Conservation (phyloP, 1,140 invertebrate species). For the Hylyphantes graminicola region DNA sequence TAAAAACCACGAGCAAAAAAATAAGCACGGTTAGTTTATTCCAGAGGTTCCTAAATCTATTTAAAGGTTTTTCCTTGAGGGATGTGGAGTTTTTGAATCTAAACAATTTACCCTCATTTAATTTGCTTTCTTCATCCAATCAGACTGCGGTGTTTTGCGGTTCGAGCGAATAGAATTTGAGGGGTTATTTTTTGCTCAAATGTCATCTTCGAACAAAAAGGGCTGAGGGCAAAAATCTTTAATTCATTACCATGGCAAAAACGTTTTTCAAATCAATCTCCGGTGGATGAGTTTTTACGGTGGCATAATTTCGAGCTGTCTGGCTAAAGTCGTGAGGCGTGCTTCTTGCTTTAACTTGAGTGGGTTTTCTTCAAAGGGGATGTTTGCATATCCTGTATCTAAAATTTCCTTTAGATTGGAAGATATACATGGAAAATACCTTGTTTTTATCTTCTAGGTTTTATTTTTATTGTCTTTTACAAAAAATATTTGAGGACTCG, state of each 20-base stretch:
- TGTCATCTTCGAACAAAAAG: not conserved
- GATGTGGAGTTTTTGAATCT: slow-evolving; percentile 1
- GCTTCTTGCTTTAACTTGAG: not conserved
- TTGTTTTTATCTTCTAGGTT: too few relatives aligned
- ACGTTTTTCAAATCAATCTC: slow-evolving; percentile 16
- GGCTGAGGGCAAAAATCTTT: slow-evolving; percentile 48
- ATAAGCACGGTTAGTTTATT: slow-evolving; percentile 48
- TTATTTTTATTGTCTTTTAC: too few relatives aligned
- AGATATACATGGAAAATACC: too few relatives aligned
- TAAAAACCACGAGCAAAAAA: slow-evolving; percentile 27
- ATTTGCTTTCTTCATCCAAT: slow-evolving; percentile 46
- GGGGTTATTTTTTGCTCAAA: slow-evolving; percentile 30
- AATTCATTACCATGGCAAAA: slow-evolving; percentile 50
- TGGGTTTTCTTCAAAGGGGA: not conserved
- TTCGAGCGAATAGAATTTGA: not conserved
- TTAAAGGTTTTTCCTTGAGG: not conserved
- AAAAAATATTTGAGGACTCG: too few relatives aligned
- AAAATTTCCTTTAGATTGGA: too few relatives aligned
- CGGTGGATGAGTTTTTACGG: slow-evolving; percentile 45
- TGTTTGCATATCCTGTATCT: not conserved
- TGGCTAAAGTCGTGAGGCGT: not conserved
- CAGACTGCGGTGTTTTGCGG: slow-evolving; percentile 29
- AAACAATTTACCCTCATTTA: slow-evolving; percentile 55
- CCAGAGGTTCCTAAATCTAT: not conserved
- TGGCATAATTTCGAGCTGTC: slow-evolving; percentile 39